Percentiles rank a stretch among this genome's conserved stretches.
Conservation (phyloP, 1,140 invertebrate genomes). For the Lepidurus arcticus region DNA sequence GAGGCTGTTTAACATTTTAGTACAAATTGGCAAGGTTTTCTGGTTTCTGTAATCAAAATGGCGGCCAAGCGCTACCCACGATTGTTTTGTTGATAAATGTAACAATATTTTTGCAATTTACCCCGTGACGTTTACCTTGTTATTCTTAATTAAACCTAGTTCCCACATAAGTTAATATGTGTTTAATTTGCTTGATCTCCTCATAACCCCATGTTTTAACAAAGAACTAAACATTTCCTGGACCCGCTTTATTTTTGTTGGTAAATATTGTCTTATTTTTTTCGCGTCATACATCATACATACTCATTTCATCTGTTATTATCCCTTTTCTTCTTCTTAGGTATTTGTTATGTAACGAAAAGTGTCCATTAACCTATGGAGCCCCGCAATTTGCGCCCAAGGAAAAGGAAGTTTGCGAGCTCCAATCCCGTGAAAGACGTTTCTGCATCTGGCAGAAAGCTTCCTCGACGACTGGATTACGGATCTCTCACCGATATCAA, state of each 20-base stretch:
- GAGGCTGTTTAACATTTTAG: no score
- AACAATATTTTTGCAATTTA: not conserved
- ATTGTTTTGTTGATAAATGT: slow-evolving; percentile 4
- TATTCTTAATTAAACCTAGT: not conserved
- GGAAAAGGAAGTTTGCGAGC: not conserved
- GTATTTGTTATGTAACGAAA: not conserved
- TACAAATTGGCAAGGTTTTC: not conserved
- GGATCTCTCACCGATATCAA: slow-evolving; percentile 15
- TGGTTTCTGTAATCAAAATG: not conserved
- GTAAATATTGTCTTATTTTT: not conserved
- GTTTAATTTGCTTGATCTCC: not conserved
- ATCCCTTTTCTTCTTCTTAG: not conserved
- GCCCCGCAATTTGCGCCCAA: slow-evolving; percentile 1
- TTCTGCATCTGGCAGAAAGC: not conserved
- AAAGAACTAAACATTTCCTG: not conserved
- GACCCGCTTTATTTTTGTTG: not conserved
- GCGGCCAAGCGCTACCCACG: not conserved
- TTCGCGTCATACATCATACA: not conserved
- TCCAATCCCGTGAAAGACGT: not conserved
- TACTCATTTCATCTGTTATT: not conserved
- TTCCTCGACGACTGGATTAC: not conserved
- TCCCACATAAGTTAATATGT: not conserved
- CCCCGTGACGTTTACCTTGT: not conserved
- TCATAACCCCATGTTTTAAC: not conserved
- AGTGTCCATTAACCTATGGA: not conserved